Evolutionary conservation across 35 echinoderm and acorn worm genomes (phyloP).

Genomic region (Heliocidaris erythrogramma): DNA sequence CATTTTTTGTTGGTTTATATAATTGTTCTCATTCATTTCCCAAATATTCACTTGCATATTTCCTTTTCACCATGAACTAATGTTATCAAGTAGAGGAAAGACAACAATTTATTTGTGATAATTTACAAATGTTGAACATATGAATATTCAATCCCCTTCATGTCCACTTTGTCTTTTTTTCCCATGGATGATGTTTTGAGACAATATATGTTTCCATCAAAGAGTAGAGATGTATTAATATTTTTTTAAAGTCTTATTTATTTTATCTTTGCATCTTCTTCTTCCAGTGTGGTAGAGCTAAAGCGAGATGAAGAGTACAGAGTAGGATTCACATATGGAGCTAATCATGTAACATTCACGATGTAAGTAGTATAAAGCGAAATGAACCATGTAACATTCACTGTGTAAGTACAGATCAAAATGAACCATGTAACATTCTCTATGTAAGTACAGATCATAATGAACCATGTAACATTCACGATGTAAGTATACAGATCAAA

Average conservation of each 20-base stretch:
- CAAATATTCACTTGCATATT: neutral
- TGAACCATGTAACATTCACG: too few species aligned
- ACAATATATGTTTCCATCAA: neutral
- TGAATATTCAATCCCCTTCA: neutral
- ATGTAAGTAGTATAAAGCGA: constrained; percentile 66
- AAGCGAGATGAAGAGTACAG: constrained; percentile 74
- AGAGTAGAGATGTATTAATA: neutral
- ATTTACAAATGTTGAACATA: neutral
- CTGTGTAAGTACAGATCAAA: neutral
- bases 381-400: too few species aligned
- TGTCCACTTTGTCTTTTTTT: neutral
- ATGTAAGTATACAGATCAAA: neutral
- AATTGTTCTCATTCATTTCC: neutral
- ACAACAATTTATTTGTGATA: too few species aligned
- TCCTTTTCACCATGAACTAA: neutral
- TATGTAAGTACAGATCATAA: neutral
- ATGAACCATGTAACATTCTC: neutral
- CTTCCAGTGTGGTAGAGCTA: constrained; percentile 70
- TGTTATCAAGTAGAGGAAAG: neutral
- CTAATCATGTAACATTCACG: constrained; percentile 64
- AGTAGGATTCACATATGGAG: constrained; percentile 54
- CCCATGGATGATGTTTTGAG: too few species aligned
- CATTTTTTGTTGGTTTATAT: too few species aligned
- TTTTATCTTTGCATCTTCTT: neutral
- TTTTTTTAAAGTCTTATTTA: neutral